Conservation (phyloP, 2,888 invertebrate genomes). For the Apotomis capreana region DNA sequence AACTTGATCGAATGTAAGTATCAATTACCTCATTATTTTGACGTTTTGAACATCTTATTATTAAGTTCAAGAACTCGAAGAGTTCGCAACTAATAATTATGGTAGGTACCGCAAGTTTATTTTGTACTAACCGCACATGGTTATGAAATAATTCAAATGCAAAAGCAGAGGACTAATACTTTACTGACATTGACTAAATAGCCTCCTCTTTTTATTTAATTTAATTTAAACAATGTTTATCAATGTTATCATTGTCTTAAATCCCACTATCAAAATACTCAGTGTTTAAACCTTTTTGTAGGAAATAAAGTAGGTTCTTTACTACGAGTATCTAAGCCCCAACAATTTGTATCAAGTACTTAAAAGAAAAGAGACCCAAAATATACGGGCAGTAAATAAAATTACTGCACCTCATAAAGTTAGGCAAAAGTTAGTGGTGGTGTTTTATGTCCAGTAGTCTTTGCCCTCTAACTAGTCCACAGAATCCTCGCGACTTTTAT, state of each 20-base stretch:
- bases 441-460: constrained; percentile 31
- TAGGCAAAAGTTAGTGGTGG: constrained; percentile 26
- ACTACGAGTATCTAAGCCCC: constrained; percentile 23
- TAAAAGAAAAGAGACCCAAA: constrained; percentile 27
- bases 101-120: no score
- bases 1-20: no score
- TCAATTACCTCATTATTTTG: no score
- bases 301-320: constrained; percentile 21
- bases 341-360: constrained; percentile 25
- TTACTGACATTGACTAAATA: no score
- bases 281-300: constrained; percentile 1
- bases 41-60: no score
- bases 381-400: constrained; percentile 36
- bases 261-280: not conserved
- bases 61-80: no score
- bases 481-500: constrained; percentile 2
- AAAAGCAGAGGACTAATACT: no score
- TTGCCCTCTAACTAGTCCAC: constrained; percentile 11
- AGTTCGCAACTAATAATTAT: no score
- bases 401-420: constrained; percentile 36
- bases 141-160: no score
- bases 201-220: no score
- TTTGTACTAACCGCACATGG: no score
- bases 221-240: no score
- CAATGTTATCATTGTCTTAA: not conserved